phyloP scores from a whole-genome alignment of 2,888 invertebrate species.

The Eupithecia pulchellata region DNA sequence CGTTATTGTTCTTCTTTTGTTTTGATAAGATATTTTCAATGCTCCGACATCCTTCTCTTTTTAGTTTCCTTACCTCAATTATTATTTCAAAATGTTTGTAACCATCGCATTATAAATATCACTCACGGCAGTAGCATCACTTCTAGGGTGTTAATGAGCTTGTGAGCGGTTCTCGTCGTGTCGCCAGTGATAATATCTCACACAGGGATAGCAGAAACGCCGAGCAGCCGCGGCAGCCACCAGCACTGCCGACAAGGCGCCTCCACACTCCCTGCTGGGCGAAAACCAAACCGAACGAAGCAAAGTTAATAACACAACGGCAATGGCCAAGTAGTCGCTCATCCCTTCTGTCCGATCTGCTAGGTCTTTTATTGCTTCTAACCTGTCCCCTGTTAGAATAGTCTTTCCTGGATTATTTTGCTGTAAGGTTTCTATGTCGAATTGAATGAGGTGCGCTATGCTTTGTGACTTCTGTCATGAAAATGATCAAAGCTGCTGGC shows the following conservation, averaged over 20 bases:
- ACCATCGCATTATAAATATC: slow-evolving; percentile 43
- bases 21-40: neutral
- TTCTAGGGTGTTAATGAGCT: slow-evolving; percentile 58
- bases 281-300: slow-evolving; percentile 88
- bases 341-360: slow-evolving; percentile 83
- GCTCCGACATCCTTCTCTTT: slow-evolving; percentile 21
- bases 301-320: slow-evolving; percentile 86
- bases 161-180: slow-evolving; percentile 62
- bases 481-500: neutral
- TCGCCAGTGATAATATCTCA: slow-evolving; percentile 81
- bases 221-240: slow-evolving; percentile 77
- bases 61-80: neutral
- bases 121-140: slow-evolving; percentile 40
- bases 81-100: slow-evolving; percentile 10
- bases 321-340: slow-evolving; percentile 84
- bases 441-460: slow-evolving; percentile 57
- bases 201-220: slow-evolving; percentile 84
- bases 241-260: slow-evolving; percentile 88
- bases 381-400: slow-evolving; percentile 77
- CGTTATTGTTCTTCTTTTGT: neutral
- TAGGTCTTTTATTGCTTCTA: slow-evolving; percentile 84
- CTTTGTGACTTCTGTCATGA: slow-evolving; percentile 17
- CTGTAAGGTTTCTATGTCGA: slow-evolving; percentile 49
- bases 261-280: slow-evolving; percentile 94
- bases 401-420: slow-evolving; percentile 62